Base-by-base conservation (phyloP, 2,113 vertebrate genomes). In the Passer domesticus region DNA sequence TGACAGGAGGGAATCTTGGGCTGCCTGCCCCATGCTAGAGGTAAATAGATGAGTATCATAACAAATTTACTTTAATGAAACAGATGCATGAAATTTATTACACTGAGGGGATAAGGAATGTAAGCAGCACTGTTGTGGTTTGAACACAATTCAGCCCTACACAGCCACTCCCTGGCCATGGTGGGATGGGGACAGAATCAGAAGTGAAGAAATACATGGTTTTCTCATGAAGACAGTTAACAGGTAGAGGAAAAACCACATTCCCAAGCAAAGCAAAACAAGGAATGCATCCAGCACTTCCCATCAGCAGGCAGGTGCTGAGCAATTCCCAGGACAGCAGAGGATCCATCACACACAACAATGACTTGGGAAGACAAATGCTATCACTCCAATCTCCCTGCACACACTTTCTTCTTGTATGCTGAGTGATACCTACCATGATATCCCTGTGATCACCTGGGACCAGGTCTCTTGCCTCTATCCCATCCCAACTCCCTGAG, bases 261-360 rank as follows among this genome's bases (percentile, higher is more conserved):
- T 21, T 31, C 31, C n/a, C 11, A 41, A 31, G 18, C 35, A 39
- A 46, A 66, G 9, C 20, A 59, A 53, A 73, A 19, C 5, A 41
- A 41, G 11, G 33, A 66, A 23, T 53, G 9, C 2, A 39, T 27
- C n/a, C 46, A 18, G 16, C 24, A 18, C 16, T 46, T 85, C 17
- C 52, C 21, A 35, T 16, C 21, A 41, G 13, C n/a, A 37, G 12
- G 28, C 21, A 73, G 28, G 17, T 35, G 14, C 8, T 59, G 44
- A 52, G 24, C 11, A n/a, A 31, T 13, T 33, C 24, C 39, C 21
- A n/a, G 67, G 12, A 84, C 66, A 85, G n/a, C 17, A 59, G 28
- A 10, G 12, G 39, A 20, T 64, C 28, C 44, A 22, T 15, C 58
- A 37, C 1, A 2, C 6, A 3, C 19, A 15, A 0, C 0, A 0